These are phyloP conservation scores for Laterallus jamaicensis DNA, from an alignment of 2,113 vertebrate genomes.

Conservation along the genomic window DNA sequence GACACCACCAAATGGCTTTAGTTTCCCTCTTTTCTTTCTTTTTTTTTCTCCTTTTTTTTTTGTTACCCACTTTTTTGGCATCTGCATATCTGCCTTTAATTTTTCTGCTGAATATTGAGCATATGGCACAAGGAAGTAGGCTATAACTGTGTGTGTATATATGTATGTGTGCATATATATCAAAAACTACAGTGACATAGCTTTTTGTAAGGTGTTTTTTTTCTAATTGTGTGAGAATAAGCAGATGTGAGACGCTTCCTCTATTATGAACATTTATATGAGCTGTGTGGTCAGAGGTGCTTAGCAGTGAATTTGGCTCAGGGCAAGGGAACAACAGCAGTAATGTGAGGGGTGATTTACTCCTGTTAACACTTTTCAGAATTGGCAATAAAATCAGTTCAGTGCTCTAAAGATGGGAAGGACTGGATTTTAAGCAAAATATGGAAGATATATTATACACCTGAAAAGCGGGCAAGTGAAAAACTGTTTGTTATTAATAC, in stretches of 20 bases:
- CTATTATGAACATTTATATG: conserved; percentile 49
- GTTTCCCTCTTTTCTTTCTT: not conserved
- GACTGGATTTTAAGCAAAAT: conserved; percentile 27
- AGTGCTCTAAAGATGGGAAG: conserved; percentile 2
- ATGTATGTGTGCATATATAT: not conserved
- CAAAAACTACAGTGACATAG: not conserved
- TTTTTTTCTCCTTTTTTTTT: not conserved
- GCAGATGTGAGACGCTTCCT: conserved; percentile 14
- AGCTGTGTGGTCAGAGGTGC: conserved; percentile 60
- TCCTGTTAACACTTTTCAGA: conserved; percentile 63
- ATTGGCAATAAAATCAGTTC: conserved; percentile 37
- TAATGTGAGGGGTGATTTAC: conserved; percentile 53
- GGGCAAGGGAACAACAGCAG: conserved; percentile 45
- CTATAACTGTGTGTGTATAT: not conserved
- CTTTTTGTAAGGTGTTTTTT: conserved; percentile 8
- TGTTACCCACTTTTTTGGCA: not conserved
- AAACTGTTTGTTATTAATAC: conserved; percentile 5
- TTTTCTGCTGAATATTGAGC: conserved; percentile 24
- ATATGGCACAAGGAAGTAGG: conserved; percentile 18
- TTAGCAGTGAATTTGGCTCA: conserved; percentile 57
- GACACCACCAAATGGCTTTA: not conserved
- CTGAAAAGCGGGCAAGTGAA: not conserved
- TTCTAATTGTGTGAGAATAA: conserved; percentile 30
- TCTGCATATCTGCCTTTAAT: conserved; percentile 9
- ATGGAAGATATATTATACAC: not conserved